Base-by-base conservation (phyloP, 2,113 vertebrate species). In the Tachysurus fulvidraco region DNA sequence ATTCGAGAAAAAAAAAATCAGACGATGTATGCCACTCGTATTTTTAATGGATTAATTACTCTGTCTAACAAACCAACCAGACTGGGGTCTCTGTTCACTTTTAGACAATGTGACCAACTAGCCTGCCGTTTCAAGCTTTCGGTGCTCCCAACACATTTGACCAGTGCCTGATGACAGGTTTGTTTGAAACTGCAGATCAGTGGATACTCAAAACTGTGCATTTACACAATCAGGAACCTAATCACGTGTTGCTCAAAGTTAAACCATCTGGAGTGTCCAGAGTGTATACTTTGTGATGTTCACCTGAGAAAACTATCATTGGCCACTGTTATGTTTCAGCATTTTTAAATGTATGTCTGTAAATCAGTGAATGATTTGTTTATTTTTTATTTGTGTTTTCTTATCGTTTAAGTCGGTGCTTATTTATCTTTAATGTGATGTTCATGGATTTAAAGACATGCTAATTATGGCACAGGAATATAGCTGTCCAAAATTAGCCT, bases 211-310 rank as follows among this genome's bases (percentile, higher is more conserved):
- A 46, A 74, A 74, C 19, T 12, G 41, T 55, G 50, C 54, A 78
- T 41, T 54, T 41, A 78, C 36, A 83, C 65, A 41, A 4, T 41
- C 16, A 83, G 19, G 41, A 80, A 80, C 9, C 36, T 36, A 30
- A 36, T 5, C 19, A 57, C 10, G 28, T 59, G 36, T 4, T 60
- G 57, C 14, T 85, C 0, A 17, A 60, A 23, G 16, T 16, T 10
- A 52, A 85, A 85, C 59, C 44, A 23, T 23, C n/a, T 30, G n/a
- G n/a, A n/a, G n/a, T n/a, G 25, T 59, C 83, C 60, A 46, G 76
- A 19, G 46, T 77, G 46, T 77, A n/a, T 28, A 30, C 76, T 19
- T 10, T 0, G 14, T 80, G 17, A 80, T 36, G 6, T 28, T 78
- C 13, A 78, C 5, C 13, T 30, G 30, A 84, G 10, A 21, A 73